Evolutionary conservation across 2,797 vertebrate species (phyloP), one percentile per base, ranked within the genome.

Genomic region (Acanthis flammea): DNA sequence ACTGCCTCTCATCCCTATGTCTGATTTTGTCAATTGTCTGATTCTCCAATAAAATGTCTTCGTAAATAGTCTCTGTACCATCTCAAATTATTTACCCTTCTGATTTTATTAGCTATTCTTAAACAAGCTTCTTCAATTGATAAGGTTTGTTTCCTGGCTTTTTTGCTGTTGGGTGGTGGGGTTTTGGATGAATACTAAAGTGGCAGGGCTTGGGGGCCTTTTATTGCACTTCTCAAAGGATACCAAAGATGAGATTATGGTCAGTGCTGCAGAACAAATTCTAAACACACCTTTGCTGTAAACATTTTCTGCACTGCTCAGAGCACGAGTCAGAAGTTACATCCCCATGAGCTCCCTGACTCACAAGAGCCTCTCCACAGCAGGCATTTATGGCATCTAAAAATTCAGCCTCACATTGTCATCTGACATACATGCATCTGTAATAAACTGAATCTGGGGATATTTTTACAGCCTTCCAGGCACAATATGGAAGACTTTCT

Each of bases 261-360:
- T 37, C 62, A 72, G 25, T 28, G 66, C 44, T 44, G 67, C 67
- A 79, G 42, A 70, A 13, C 47, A 72, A n/a, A 10, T 35, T 47
- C 41, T 5, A 25, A 86, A 42, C 39, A 42, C 48, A 25, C 17
- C 55, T 33, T 58, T 78, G 65, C 54, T 35, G 48, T 44, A 25
- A 85, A 63, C 22, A 19, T 16, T 12, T 82, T 17, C 50, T 79
- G 72, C 60, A 12, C 58, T 37, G 42, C 50, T 90, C 47, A 66
- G 83, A 79, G 60, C 55, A 66, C 14, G 27, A 94, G 55, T 73
- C 84, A 86, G 44, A 83, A 96, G 39, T 86, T 66, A 31, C 18
- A 83, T 30, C 77, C 45, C 68, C 75, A 35, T 16, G 67, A 90
- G 62, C 3, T 77, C 75, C 63, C 60, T 33, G 25, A 90, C 25